Evolutionary conservation across 1,140 invertebrate genomes (phyloP), one percentile per base, ranked within the genome.

Genomic region (Heliconius himera): DNA sequence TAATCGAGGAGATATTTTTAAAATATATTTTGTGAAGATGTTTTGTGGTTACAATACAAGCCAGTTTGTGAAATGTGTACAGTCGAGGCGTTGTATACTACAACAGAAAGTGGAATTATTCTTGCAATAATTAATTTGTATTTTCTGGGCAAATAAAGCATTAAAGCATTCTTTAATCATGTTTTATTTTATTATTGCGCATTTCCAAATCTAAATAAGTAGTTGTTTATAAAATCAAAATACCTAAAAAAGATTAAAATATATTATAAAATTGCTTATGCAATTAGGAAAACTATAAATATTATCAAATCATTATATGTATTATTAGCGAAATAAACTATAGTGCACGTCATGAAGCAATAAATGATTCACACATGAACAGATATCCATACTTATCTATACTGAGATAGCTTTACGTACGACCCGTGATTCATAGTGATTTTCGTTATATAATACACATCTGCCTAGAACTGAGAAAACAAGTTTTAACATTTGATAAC

Each of bases 121-220:
- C 89, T 91, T 92, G 86, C 90, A 92, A 91, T 90, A 85, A 92
- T 93, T 93, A 84, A 93, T 94, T 94, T 93, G 90, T 94, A 93
- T 92, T 93, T 92, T 93, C 90, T 93, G 93, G 93, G 93, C 91
- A 91, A 94, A 93, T 94, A 94, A 94, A 94, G 90, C 87, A 87
- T 89, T 93, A 89, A 91, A 91, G 87, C 85, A 85, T 90, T 84
- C 86, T 85, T 82, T 78, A 78, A 87, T 78, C 82, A 78, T 75
- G 36, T 79, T 82, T 83, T 87, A 80, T 88, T 88, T 89, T 81
- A 84, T 81, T 84, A 81, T 70, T 74, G 20, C 11, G 6, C 36
- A 22, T 26, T 36, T 36, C 0, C 3, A n/a, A 71, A 71, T 18
- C n/a, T 20, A 51, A 18, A 51, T 18, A 5, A 51, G 16, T 51